Evolutionary conservation across 2,797 vertebrate genomes (phyloP).

Genomic region (Peromyscus melanophrys): DNA sequence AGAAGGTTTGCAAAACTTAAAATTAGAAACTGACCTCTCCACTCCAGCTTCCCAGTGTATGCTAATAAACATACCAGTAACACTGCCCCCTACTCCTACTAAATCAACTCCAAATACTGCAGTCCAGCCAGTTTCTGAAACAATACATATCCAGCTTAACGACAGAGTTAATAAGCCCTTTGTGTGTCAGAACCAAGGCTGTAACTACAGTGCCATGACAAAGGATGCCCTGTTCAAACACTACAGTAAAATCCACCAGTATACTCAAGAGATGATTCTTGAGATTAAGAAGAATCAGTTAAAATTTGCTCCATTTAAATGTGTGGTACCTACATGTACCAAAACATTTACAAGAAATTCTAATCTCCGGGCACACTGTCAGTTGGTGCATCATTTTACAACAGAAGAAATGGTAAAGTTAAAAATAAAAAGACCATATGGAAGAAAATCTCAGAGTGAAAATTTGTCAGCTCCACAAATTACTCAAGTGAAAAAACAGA

Average conservation of each 20-base stretch:
- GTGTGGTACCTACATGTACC: slow-evolving; percentile 94
- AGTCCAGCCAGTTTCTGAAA: slow-evolving; percentile 84
- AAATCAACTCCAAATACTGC: slow-evolving; percentile 80
- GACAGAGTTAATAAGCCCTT: slow-evolving; percentile 94
- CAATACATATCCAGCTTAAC: slow-evolving; percentile 86
- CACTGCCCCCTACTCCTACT: slow-evolving; percentile 79
- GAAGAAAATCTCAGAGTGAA: slow-evolving; percentile 89
- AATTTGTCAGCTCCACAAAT: slow-evolving; percentile 78
- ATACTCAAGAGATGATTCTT: slow-evolving; percentile 95
- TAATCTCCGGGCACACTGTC: slow-evolving; percentile 97
- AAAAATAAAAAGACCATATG: slow-evolving; percentile 93
- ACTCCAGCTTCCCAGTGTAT: slow-evolving; percentile 84
- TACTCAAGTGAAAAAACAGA: slow-evolving; percentile 86
- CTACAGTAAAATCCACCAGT: slow-evolving; percentile 95
- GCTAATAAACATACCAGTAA: slow-evolving; percentile 80
- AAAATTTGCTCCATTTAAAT: slow-evolving; percentile 96
- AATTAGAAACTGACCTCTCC: slow-evolving; percentile 91
- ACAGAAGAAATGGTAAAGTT: slow-evolving; percentile 94
- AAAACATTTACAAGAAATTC: slow-evolving; percentile 99
- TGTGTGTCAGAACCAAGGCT: slow-evolving; percentile 93
- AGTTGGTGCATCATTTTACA: slow-evolving; percentile 94
- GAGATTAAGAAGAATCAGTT: slow-evolving; percentile 95
- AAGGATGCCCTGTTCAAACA: slow-evolving; percentile 97
- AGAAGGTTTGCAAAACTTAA: slow-evolving; percentile 93
- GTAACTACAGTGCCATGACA: slow-evolving; percentile 95